Base-by-base conservation (phyloP, 2,888 invertebrate species). In the Oxyteleia sp. region DNA sequence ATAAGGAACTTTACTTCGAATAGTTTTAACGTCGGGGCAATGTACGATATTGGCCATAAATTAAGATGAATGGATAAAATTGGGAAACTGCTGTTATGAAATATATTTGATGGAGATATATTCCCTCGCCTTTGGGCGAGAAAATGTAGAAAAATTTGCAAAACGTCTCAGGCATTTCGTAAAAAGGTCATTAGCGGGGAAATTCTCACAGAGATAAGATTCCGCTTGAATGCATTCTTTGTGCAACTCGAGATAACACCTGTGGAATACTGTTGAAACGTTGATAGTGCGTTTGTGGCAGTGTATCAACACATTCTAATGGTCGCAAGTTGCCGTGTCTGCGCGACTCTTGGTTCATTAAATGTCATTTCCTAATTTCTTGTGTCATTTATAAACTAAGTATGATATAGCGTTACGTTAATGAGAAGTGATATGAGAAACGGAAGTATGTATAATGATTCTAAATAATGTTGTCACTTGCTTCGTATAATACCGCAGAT, bases 381-480 rank as follows among this genome's bases (percentile, higher is more conserved):
- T 38, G 68, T 59, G 68, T 59, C 80, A 29, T 61, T 51, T 68
- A 59, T 80, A 66, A 66, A 41, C 49, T 8, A 16, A 35, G 29
- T 1, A 8, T 13, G 38, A 59, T 66, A 80, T 74, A 23, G 13
- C n/a, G 45, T 80, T 72, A 59, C 66, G n/a, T 72, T 80, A 74
- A 80, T 71, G 66, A 29, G 47, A 74, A 68, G 72, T 68, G 74
- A 81, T 72, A 74, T 68, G 80, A 74, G 68, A 68, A 68, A 81
- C 74, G 74, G 74, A 68, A 81, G 74, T 74, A 32, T 61, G 61
- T 63, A 47, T 23, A 51, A 57, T 74, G 74, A 81, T 74, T 68
- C 61, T 81, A 68, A 81, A 68, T 74, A 45, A 32, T 61, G 11
- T 81, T 74, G 74, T 68, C 80, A 74, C 38, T 63, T 55, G 53